Base-by-base conservation (phyloP, 2,888 invertebrate species). In the Buathra laborator region DNA sequence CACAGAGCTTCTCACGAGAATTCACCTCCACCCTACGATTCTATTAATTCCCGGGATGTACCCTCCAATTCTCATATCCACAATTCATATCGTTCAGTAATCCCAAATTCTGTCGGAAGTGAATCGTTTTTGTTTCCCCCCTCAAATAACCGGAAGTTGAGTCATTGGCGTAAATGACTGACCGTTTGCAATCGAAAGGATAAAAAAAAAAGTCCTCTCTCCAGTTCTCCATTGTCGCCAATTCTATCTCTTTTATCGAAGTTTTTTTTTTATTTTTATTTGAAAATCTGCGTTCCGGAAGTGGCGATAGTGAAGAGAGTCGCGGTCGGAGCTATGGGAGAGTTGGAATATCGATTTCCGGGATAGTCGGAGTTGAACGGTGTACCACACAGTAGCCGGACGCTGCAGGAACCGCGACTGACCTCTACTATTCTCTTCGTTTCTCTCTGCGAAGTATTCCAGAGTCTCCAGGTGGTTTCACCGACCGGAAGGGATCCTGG, bases 331-430 rank as follows among this genome's bases (percentile, higher is more conserved):
- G 56, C 75, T 46, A 70, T 43, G 56, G 68, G 56, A 64, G 32
- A 70, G 79, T 81, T 77, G 83, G 66, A 81, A 75, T 84, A 84
- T 84, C 81, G 86, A 81, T 86, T 86, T 86, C 64, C 76, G 68
- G 44, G 67, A 59, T 72, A 77, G 79, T 80, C 64, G 44, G 66
- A 76, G 80, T 81, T 77, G 68, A 85, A 80, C 83, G 70, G 67
- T 74, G 79, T 51, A 68, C 32, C 66, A 37, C 62, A 74, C 70
- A 56, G 29, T 51, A 19, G 71, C 32, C 66, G 81, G 51, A 84
- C 51, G 71, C 37, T 62, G 48, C 19, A 46, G 70, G 44, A 62
- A 78, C 48, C 32, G 32, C 78, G 59, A 70, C 51, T 53, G 75
- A 76, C 59, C 78, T 62, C 67, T 14, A 14, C 62, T 68, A 2